Evolutionary conservation across 2,113 vertebrate species (phyloP), one percentile per base, ranked within the genome.

Genomic region (Pteruthius melanotis): DNA sequence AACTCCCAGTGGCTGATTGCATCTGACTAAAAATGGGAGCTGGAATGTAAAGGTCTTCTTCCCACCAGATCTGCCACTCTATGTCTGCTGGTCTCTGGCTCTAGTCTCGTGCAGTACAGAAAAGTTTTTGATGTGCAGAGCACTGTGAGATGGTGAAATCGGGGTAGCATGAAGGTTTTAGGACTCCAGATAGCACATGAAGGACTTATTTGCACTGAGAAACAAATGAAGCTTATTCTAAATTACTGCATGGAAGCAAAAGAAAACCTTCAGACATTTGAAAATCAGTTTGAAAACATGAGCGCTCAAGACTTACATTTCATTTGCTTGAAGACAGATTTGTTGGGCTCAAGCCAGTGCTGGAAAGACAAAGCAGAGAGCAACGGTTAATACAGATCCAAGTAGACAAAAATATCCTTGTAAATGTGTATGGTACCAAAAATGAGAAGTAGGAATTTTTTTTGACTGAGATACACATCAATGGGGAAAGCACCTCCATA

Each of bases 261-360:
- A 65, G 42, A 95, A 94, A 95, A 72, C 35, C 39, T 66, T 47
- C 64, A 15, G 26, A 44, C 20, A 82, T 57, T 87, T 95, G 44
- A 80, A 70, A 96, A 72, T 45, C 83, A 65, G 60, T 86, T 68
- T 87, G 27, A 61, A 81, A 80, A 82, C 23, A 52, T 17, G 44
- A 85, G 15, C 21, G 83, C 52, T 93, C 83, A 88, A 97, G 85
- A 99, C 99, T 99, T 98, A 99, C 99, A 98, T 98, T 99, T 99
- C 99, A 99, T 99, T 98, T 99, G 99, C 97, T 99, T 99, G 98
- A 97, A 98, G 95, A 99, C 98, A 14, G 99, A 97, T 95, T 99
- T 99, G 97, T 99, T 99, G 91, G 99, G 99, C 96, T 99, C 99
- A 95, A 99, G 98, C 99, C 99, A 99, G 96, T 99, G 99, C 99